Base-by-base conservation (phyloP, 1,140 invertebrate genomes). In the Drosophila paulistorum region DNA sequence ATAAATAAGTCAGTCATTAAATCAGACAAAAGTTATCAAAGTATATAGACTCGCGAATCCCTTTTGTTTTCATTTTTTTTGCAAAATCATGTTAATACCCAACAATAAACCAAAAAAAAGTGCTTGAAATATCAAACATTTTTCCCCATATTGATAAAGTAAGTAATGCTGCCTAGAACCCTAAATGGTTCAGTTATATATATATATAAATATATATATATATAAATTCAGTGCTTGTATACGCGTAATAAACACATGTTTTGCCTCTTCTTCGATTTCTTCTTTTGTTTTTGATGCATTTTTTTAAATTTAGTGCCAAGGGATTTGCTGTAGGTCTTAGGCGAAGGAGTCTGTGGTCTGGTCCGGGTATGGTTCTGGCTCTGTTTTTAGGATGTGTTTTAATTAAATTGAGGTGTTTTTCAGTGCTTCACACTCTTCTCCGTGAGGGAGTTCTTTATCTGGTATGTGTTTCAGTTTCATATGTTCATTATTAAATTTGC, bases 181-280 rank as follows among this genome's bases (percentile, higher is more conserved):
- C 83, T 87, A 87, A 70, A 71, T 77, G 83, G 83, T 71, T 77
- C 73, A 70, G 57, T 74, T 81, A 71, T 67, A 81, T 68, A 81
- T 61, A 71, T 79, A 68, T 37, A 37, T 11, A 37, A 1, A 35
- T 26, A 26, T 26, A 30, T 37, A 13, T 39, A 39, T 79, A 81
- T 83, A 84, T 89, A 84, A 89, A 89, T 84, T 89, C 84, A 87
- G 80, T 87, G 83, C 80, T 86, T 89, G 65, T 86, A 65, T 82
- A 82, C 79, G 69, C 79, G 69, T 70, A 69, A 68, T 74, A 63
- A 35, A 59, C 64, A 67, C 65, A 45, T 71, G 6, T 41, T 41
- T 61, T 62, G 65, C 62, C 58, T 68, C 65, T 58, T 69, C 60
- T 64, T 65, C 82, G 79, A 65, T 7, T 17, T 48, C 30, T 30